Evolutionary conservation across 2,113 vertebrate species (phyloP).

Genomic region (Tragelaphus scriptus): DNA sequence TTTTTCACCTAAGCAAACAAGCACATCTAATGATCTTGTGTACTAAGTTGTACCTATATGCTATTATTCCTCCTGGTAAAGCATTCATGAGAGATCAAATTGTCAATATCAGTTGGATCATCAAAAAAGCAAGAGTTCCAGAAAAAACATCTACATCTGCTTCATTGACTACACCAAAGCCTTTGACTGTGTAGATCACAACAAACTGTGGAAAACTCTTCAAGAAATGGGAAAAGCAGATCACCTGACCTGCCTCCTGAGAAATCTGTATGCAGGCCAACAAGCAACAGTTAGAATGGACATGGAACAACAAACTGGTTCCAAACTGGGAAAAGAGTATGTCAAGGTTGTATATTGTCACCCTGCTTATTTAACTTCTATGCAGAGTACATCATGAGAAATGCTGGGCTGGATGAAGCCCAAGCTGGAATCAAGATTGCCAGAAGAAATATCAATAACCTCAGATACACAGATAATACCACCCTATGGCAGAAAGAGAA

Average conservation of each 20-base stretch:
- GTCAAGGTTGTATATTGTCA: background rate
- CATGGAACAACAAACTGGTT: background rate
- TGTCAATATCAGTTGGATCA: background rate
- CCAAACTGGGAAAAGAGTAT: background rate
- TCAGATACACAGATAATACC: background rate
- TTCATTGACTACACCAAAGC: background rate
- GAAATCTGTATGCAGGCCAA: background rate
- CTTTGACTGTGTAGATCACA: background rate
- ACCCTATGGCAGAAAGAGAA: background rate
- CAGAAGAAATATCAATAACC: background rate
- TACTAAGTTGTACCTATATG: background rate
- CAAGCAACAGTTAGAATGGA: background rate
- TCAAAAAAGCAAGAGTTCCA: background rate
- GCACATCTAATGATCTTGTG: background rate
- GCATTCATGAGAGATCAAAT: background rate
- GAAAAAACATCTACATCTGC: background rate
- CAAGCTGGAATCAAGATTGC: background rate
- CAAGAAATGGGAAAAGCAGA: background rate
- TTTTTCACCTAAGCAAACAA: background rate
- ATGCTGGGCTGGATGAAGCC: background rate
- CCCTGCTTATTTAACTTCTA: background rate
- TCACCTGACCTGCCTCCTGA: background rate
- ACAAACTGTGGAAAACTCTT: background rate
- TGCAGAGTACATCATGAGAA: background rate
- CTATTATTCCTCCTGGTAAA: background rate